Evolutionary conservation across 2,888 invertebrate genomes (phyloP).

Genomic region (Ypsolopha scabrella): DNA sequence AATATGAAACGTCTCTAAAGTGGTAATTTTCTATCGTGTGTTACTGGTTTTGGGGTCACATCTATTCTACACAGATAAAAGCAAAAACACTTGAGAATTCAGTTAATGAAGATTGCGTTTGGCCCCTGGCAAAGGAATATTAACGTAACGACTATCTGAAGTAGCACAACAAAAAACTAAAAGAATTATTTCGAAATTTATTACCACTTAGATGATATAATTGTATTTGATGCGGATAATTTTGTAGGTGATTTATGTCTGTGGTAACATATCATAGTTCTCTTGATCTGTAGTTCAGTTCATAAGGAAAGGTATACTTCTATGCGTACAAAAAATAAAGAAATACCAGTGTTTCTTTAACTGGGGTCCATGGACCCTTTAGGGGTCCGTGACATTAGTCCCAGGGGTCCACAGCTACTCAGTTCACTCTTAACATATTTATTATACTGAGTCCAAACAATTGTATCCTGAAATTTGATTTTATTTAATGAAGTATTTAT

Average conservation of each 20-base stretch:
- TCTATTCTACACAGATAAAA: neutral
- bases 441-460: too few species aligned
- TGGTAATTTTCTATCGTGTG: neutral
- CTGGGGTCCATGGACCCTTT: too few species aligned
- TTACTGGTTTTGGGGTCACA: neutral
- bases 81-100: neutral
- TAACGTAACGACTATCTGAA: slow-evolving; percentile 62
- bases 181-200: slow-evolving; percentile 62
- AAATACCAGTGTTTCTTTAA: too few species aligned
- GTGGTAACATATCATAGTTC: slow-evolving; percentile 9
- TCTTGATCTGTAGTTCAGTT: too few species aligned
- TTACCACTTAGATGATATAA: slow-evolving; percentile 45
- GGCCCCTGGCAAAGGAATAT: slow-evolving; percentile 26
- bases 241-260: slow-evolving; percentile 58
- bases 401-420: too few species aligned
- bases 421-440: too few species aligned
- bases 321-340: too few species aligned
- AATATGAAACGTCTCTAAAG: neutral
- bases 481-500: too few species aligned
- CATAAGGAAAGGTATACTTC: too few species aligned
- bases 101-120: slow-evolving; percentile 56
- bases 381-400: too few species aligned
- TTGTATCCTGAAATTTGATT: too few species aligned
- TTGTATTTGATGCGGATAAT: slow-evolving; percentile 41
- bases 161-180: slow-evolving; percentile 46